These are phyloP conservation scores for Drepanosiphum platanoidis DNA, from an alignment of 2,888 invertebrate genomes.

Conservation along the genomic window DNA sequence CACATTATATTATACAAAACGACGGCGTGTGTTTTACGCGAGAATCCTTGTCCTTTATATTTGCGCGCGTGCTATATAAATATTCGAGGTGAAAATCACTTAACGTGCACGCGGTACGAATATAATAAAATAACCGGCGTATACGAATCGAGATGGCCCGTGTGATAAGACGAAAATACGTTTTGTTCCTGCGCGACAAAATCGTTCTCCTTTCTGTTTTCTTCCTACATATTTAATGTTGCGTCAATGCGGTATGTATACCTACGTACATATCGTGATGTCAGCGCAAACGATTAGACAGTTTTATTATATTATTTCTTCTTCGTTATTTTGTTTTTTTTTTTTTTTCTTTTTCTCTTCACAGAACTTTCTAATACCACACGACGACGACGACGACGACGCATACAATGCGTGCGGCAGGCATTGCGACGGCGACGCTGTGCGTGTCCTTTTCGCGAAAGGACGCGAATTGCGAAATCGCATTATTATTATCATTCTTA, in stretches of 20 bases:
- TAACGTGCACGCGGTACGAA: neutral
- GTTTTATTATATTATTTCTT: constrained; percentile 36
- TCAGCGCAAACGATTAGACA: constrained; percentile 29
- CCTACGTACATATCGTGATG: too few relatives aligned
- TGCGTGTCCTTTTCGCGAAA: constrained; percentile 52
- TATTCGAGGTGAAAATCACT: constrained; percentile 26
- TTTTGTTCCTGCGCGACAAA: neutral
- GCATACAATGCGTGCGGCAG: neutral
- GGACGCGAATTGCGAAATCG: constrained; percentile 37
- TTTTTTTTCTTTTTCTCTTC: neutral
- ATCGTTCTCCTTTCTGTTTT: constrained; percentile 7
- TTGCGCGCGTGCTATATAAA: neutral
- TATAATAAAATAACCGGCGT: too few relatives aligned
- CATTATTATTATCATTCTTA: constrained; percentile 32
- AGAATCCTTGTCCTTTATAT: neutral
- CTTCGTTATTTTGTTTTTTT: too few relatives aligned
- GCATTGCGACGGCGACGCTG: neutral
- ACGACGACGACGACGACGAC: neutral
- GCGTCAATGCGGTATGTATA: neutral
- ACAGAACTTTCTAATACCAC: constrained; percentile 44
- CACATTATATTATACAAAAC: neutral
- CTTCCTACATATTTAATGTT: constrained; percentile 7
- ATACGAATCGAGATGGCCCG: neutral
- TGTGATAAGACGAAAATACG: neutral
- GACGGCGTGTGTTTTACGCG: neutral